Percentiles rank a stretch among this genome's conserved stretches.
Evolutionary conservation across 1,140 invertebrate species (phyloP).

Genomic region (Trachymyrmex septentrionalis): DNA sequence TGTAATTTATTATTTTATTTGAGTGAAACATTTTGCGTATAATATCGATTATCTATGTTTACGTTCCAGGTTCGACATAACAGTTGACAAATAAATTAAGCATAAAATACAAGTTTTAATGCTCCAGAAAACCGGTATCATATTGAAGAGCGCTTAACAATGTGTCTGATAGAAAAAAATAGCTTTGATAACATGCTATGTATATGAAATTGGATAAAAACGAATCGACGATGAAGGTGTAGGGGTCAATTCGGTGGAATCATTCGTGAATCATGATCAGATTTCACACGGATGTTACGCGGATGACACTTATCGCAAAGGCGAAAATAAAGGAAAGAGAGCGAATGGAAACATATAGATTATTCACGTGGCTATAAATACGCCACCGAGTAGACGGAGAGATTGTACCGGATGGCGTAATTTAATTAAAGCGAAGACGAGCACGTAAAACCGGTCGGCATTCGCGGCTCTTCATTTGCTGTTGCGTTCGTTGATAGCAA

Average conservation of each 20-base stretch:
- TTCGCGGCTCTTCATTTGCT: conserved; percentile 33
- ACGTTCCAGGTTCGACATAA: background rate
- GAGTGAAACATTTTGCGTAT: background rate
- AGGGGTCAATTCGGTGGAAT: background rate
- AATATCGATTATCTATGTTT: background rate
- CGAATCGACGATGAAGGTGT: background rate
- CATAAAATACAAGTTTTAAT: background rate
- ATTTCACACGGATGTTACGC: background rate
- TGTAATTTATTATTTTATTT: too few species aligned
- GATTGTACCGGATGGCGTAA: conserved; percentile 46
- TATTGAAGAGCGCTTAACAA: background rate
- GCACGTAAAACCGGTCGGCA: conserved; percentile 36
- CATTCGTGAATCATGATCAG: conserved; percentile 15
- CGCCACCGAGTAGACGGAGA: conserved; percentile 36
- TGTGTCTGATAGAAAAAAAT: background rate
- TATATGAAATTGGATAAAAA: conserved; percentile 16
- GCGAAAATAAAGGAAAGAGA: background rate
- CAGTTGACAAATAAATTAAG: conserved; percentile 3
- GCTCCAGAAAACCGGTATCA: too few species aligned
- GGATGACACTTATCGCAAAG: conserved; percentile 5
- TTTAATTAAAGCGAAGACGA: conserved; percentile 48
- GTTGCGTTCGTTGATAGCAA: background rate
- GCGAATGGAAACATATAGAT: conserved; percentile 24
- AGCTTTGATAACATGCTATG: background rate
- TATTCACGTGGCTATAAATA: conserved; percentile 43